Base-by-base conservation (phyloP, 2,888 invertebrate genomes). In the Philereme vetulata region DNA sequence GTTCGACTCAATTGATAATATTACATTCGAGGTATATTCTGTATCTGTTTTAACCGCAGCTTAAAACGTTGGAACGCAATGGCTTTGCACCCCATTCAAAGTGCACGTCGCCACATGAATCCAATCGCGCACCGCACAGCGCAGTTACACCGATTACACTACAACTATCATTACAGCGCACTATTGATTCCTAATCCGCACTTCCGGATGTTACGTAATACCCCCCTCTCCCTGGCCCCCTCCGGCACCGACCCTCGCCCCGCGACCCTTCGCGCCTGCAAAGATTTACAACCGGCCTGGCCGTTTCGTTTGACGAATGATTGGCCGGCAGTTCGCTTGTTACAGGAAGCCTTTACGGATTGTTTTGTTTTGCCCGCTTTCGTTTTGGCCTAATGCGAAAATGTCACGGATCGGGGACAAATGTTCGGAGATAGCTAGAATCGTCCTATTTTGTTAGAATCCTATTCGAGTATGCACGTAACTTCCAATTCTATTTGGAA, bases 141-240 rank as follows among this genome's bases (percentile, higher is more conserved):
- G 88, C 89, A 87, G 82, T 85, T 79, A 80, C 86, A 67, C 63
- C 70, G 82, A 87, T 86, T 87, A 85, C 88, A 81, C 82, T 84
- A 86, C 90, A 91, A 91, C 91, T 91, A 91, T 91, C 90, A 91
- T 91, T 91, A 90, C 87, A 78, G 85, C 84, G 84, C 89, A 92
- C 91, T 92, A 92, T 92, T 90, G 91, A 92, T 92, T 91, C 91
- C 91, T 92, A 92, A 92, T 91, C 91, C 90, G 91, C 91, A 91
- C 91, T 91, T 91, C 91, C 91, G 89, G 89, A 86, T 86, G 88
- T 90, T 90, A 90, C 90, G 90, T 86, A 90, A 90, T 82, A 73
- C 76, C 77, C 72, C 64, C 66, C 58, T 65, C 64, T 38, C 38
- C 21, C 21, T 21, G 21, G 64, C 72, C 66, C 64, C 60, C 64